phyloP scores from a whole-genome alignment of 2,888 invertebrate species.

The Malthinus flaveolus region DNA sequence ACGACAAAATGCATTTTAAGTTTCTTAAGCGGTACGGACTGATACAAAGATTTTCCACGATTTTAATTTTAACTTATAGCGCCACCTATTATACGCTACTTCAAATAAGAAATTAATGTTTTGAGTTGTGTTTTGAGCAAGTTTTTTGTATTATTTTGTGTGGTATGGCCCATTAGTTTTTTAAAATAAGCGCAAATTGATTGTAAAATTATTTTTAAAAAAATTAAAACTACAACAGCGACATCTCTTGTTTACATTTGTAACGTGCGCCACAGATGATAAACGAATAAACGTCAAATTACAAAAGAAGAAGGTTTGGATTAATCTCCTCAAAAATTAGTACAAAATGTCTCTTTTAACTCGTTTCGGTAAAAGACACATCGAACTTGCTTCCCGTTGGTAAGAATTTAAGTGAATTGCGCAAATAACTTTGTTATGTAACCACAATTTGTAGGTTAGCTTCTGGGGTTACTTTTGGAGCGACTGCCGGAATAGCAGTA shows the following conservation, averaged over 20 bases:
- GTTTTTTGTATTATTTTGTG: neutral
- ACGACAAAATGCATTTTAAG: constrained; percentile 67
- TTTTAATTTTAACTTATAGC: neutral
- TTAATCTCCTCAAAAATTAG: neutral
- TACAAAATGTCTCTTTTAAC: constrained; percentile 12
- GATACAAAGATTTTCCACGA: neutral
- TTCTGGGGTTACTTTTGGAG: constrained; percentile 67
- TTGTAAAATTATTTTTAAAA: too few species aligned
- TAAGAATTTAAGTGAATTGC: constrained; percentile 45
- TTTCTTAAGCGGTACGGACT: neutral
- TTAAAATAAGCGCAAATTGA: neutral
- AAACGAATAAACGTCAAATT: neutral
- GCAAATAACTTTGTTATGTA: constrained; percentile 25
- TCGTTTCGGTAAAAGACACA: constrained; percentile 63
- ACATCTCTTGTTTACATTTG: too few species aligned
- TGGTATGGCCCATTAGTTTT: neutral
- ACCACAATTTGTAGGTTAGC: constrained; percentile 56
- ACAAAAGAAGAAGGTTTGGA: neutral
- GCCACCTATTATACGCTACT: neutral
- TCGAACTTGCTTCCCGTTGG: constrained; percentile 59
- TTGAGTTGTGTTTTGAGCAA: too few species aligned
- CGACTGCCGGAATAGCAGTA: constrained; percentile 62
- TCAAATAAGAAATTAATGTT: too few species aligned
- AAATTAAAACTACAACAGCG: too few species aligned
- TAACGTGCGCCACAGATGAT: neutral